These are phyloP conservation scores for Ranitomeya imitator DNA, from an alignment of 2,113 vertebrate genomes.

Conservation along the genomic window DNA sequence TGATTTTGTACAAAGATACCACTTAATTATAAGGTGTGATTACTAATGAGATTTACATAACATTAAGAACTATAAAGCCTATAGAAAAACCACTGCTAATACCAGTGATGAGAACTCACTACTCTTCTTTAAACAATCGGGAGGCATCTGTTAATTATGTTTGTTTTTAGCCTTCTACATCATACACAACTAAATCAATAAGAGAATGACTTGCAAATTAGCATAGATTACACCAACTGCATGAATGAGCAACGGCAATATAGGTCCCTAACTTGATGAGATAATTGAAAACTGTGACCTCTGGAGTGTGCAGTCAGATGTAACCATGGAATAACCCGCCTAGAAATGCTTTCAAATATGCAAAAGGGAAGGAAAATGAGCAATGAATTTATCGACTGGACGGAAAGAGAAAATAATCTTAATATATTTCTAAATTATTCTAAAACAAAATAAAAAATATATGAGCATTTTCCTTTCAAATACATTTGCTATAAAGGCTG, in stretches of 20 bases:
- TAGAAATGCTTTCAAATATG: conserved; percentile 9
- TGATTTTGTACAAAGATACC: conserved; percentile 8
- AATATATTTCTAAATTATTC: neutral
- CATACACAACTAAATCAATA: conserved; percentile 51
- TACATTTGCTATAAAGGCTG: too few species aligned
- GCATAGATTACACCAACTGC: conserved; percentile 47
- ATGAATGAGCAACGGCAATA: conserved; percentile 39
- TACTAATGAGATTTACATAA: conserved; percentile 41
- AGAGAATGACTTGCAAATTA: conserved; percentile 51
- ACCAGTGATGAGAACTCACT: conserved; percentile 15
- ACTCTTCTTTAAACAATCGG: neutral
- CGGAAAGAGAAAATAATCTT: neutral
- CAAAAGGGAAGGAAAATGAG: neutral
- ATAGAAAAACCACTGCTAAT: conserved; percentile 11
- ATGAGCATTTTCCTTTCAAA: too few species aligned
- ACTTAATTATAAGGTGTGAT: conserved; percentile 33
- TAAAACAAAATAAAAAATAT: too few species aligned
- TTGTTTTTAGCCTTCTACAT: conserved; percentile 43
- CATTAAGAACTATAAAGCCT: conserved; percentile 24
- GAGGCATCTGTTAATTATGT: conserved; percentile 31
- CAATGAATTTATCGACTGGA: neutral
- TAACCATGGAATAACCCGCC: conserved; percentile 24
- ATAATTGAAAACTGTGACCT: conserved; percentile 52
- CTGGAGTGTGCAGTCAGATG: conserved; percentile 5
- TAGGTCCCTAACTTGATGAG: conserved; percentile 35